Base-by-base conservation (phyloP, 2,888 invertebrate species). In the Tenthredo livida region DNA sequence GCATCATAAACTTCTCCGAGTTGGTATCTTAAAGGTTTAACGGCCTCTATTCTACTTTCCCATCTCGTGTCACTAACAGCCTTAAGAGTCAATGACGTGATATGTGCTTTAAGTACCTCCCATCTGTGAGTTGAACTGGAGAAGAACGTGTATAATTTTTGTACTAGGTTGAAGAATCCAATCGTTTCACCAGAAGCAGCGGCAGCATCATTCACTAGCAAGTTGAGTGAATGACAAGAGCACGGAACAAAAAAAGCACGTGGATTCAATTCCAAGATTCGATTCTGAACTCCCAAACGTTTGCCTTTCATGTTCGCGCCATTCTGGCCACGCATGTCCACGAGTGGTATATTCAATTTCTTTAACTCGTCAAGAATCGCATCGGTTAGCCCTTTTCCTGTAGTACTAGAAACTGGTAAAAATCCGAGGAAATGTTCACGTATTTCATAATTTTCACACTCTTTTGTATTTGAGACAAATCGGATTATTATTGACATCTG, bases 1-100 rank as follows among this genome's bases (percentile, higher is more conserved):
- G 86, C 85, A 47, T 87, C 87, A 85, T 85, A 86, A 84, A 87
- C 84, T 67, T 87, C 85, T 25, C 82, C 72, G 47, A 88, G 77
- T 75, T 88, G 84, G 50, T 65, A 84, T 61, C 75, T 47, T 58
- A 88, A 82, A 47, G 87, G 86, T 77, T 87, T 88, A 58, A 88
- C 58, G 25, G 87, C 88, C 21, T 87, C 86, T 84, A 88, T 86
- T 54, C 86, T 84, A 82, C 86, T 87, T 84, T 85, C 84, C 88
- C 88, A 88, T 84, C 88, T 84, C 12, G 87, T 88, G 25, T 86
- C 83, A 82, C 86, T 84, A 29, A 88, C 40, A 70, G 87, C 85
- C 85, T 89, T 89, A 67, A 88, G 77, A n/a, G 87, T 88, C 47
- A 88, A 85, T 77, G 47, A 70, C 65, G 61, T 67, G 65, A 88